Conservation (phyloP, 2,113 vertebrate species). For the Glaucomys volans region DNA sequence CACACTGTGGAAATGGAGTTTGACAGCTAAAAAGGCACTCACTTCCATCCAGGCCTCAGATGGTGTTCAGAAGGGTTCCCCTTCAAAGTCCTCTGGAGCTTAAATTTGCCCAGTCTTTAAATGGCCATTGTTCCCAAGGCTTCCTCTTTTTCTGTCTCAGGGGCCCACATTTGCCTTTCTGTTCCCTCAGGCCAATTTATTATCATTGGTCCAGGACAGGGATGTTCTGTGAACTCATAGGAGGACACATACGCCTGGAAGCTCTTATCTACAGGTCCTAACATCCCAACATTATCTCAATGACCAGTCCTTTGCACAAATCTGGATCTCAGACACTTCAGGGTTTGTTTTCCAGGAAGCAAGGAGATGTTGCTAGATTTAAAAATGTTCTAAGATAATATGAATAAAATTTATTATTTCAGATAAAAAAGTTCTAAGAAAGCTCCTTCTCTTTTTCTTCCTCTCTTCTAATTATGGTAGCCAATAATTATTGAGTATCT, state of each 20-base stretch:
- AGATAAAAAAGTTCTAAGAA: background rate
- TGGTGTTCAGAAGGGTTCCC: background rate
- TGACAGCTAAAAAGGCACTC: background rate
- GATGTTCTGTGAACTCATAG: background rate
- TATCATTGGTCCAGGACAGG: background rate
- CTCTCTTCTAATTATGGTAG: background rate
- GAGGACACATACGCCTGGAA: background rate
- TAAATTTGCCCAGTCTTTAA: background rate
- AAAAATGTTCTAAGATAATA: background rate
- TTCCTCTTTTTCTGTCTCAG: background rate
- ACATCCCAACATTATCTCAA: background rate
- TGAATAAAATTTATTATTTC: too few relatives aligned
- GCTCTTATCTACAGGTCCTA: background rate
- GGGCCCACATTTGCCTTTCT: background rate
- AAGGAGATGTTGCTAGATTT: constrained; percentile 3
- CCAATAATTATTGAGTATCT: background rate
- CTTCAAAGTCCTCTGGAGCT: background rate
- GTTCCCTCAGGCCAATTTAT: background rate
- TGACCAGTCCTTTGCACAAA: background rate
- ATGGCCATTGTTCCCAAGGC: background rate
- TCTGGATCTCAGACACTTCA: background rate
- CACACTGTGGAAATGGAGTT: background rate
- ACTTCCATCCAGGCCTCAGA: background rate
- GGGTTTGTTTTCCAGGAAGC: background rate
- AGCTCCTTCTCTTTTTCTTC: background rate